Evolutionary conservation across 2,888 invertebrate species (phyloP).

Genomic region (Chalcosyrphus nemorum): DNA sequence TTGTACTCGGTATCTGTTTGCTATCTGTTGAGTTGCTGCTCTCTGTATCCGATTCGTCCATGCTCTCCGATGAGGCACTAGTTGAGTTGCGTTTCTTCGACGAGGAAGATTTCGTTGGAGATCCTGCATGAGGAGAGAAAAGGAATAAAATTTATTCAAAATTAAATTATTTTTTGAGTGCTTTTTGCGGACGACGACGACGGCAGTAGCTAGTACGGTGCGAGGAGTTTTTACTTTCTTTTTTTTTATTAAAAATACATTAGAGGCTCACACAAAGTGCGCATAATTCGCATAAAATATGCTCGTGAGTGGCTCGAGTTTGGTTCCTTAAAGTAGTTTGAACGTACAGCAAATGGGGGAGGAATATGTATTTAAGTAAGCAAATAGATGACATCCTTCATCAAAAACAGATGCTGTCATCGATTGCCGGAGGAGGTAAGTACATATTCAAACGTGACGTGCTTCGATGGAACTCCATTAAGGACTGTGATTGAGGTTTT

Average conservation of each 20-base stretch:
- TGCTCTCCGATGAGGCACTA: slow-evolving; percentile 84
- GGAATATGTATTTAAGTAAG: neutral
- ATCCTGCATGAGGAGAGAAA: slow-evolving; percentile 74
- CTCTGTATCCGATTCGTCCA: slow-evolving; percentile 84
- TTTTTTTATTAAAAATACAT: slow-evolving; percentile 4
- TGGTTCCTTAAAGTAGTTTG: neutral
- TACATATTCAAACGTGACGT: no score
- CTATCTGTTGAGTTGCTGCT: slow-evolving; percentile 80
- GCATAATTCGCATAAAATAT: slow-evolving; percentile 28
- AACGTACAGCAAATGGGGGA: neutral
- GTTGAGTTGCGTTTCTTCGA: slow-evolving; percentile 77
- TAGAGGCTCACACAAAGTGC: slow-evolving; percentile 8
- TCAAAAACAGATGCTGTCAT: neutral
- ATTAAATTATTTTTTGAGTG: slow-evolving; percentile 61
- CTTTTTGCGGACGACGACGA: neutral
- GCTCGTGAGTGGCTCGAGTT: slow-evolving; percentile 2
- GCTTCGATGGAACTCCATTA: no score
- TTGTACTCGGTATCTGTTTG: slow-evolving; percentile 82
- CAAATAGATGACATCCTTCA: neutral
- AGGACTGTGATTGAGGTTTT: no score
- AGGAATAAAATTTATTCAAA: slow-evolving; percentile 1
- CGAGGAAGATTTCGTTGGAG: slow-evolving; percentile 78
- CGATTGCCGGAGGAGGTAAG: neutral
- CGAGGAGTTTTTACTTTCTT: no score
- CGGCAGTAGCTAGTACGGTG: neutral